Base-by-base conservation (phyloP, 2,888 invertebrate species). In the Cepaea hortensis region DNA sequence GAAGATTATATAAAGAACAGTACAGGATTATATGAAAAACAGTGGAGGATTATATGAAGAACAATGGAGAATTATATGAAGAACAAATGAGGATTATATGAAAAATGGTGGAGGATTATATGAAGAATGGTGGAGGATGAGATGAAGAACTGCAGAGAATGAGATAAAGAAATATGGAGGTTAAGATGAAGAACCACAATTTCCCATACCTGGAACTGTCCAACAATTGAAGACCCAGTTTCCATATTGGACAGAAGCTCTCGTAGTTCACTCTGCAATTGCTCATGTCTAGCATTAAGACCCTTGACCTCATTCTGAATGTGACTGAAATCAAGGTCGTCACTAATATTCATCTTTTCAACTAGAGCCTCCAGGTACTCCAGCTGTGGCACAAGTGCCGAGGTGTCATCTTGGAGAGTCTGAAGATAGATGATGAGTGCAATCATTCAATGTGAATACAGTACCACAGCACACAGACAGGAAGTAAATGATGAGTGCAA, bases 221-320 rank as follows among this genome's bases (percentile, higher is more conserved):
- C 90, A n/a, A 93, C 97, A 95, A 98, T 98, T 91, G 97, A 97
- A 0, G 97, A 91, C 9, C 93, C 94, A 11, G 91, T 90, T 85
- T 93, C 93, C 90, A 94, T 92, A 87, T 92, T 91, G 6, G 89
- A 86, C 15, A 93, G 85, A 20, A 92, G 85, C 68, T 91, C 91
- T 2, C 89, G 88, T 4, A 93, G 86, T 46, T 92, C 90, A 9
- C 89, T 97, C 85, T 96, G 96, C 4, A 98, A 96, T 90, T 97
- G 96, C 0, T 96, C 96, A 91, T 97, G 91, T 62, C 90, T 90
- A 15, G 90, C 87, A 97, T 96, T 62, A 97, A 98, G 95, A 61
- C 96, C 96, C 87, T 96, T 96, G 0, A 98, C 97, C 91, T 97
- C 97, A 90, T 96, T 97, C 89, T 96, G 95, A 75, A 98, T 96